A percentile compares a stretch with the other conserved stretches of the same genome.
These are phyloP conservation scores for Arctopsyche grandis DNA, from an alignment of 1,140 invertebrate species.

Conservation along the genomic window DNA sequence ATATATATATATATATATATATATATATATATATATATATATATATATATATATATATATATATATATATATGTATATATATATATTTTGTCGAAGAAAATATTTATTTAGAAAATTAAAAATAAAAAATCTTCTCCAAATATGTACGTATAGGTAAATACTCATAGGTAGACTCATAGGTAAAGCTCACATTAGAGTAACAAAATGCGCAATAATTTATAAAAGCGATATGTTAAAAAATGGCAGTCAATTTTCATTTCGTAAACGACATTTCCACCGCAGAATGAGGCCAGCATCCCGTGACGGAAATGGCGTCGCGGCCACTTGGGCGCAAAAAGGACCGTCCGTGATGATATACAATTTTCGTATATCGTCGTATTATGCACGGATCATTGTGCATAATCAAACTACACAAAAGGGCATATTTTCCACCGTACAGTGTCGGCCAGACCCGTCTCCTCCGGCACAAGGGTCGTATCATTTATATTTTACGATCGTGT, in stretches of 20 bases:
- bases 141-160: too few relatives aligned
- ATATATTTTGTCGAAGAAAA: too few relatives aligned
- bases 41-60: too few relatives aligned
- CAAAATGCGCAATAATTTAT: background rate
- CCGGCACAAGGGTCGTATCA: conserved; percentile 17
- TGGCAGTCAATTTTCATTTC: conserved; percentile 6
- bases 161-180: too few relatives aligned
- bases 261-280: background rate
- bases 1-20: too few relatives aligned
- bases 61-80: too few relatives aligned
- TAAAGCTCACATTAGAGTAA: too few relatives aligned
- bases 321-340: conserved; percentile 30
- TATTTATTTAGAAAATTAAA: too few relatives aligned
- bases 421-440: background rate
- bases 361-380: conserved; percentile 35
- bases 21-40: too few relatives aligned
- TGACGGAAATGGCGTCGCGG: conserved; percentile 2
- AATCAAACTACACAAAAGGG: conserved; percentile 30
- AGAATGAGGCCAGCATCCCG: background rate
- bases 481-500: conserved; percentile 45
- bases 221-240: conserved; percentile 3
- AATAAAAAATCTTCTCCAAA: too few relatives aligned
- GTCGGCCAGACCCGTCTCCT: background rate
- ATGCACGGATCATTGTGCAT: conserved; percentile 43
- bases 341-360: conserved; percentile 22